phyloP scores from a whole-genome alignment of 2,797 vertebrate genomes.

The Dromococcyx pavoninus region DNA sequence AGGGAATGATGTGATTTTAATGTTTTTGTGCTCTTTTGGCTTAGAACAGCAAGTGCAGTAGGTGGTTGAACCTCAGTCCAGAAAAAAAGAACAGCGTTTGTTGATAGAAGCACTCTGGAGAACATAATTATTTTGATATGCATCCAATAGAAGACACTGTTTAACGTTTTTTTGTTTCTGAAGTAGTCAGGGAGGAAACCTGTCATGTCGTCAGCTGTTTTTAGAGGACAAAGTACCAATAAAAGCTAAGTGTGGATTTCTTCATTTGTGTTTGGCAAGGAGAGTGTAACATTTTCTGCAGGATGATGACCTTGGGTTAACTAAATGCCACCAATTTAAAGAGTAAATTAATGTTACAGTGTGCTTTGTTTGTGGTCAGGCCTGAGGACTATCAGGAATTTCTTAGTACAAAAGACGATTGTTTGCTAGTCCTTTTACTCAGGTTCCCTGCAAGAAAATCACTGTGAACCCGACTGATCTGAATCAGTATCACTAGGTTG shows the following conservation, averaged over 20 bases:
- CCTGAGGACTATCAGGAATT: slow-evolving; percentile 8
- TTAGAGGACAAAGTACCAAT: slow-evolving; percentile 33
- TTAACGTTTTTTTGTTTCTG: neutral
- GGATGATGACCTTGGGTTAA: slow-evolving; percentile 43
- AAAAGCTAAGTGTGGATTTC: neutral
- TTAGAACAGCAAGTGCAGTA: neutral
- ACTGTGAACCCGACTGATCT: neutral
- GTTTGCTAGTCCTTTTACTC: neutral
- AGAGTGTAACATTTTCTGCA: slow-evolving; percentile 15
- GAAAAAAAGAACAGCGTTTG: neutral
- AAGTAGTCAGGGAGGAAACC: neutral
- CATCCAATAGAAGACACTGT: neutral
- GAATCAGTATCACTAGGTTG: neutral
- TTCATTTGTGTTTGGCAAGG: slow-evolving; percentile 28
- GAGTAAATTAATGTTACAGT: slow-evolving; percentile 37
- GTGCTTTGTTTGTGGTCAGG: slow-evolving; percentile 33
- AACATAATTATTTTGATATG: neutral
- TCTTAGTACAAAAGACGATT: slow-evolving; percentile 23
- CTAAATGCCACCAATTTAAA: slow-evolving; percentile 9
- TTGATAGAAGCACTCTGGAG: neutral
- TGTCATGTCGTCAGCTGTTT: neutral
- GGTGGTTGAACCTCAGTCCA: neutral
- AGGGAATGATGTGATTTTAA: neutral
- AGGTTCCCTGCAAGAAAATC: neutral
- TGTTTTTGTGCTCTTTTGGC: neutral